Evolutionary conservation across 2,113 vertebrate species (phyloP).

Genomic region (Natator depressus): DNA sequence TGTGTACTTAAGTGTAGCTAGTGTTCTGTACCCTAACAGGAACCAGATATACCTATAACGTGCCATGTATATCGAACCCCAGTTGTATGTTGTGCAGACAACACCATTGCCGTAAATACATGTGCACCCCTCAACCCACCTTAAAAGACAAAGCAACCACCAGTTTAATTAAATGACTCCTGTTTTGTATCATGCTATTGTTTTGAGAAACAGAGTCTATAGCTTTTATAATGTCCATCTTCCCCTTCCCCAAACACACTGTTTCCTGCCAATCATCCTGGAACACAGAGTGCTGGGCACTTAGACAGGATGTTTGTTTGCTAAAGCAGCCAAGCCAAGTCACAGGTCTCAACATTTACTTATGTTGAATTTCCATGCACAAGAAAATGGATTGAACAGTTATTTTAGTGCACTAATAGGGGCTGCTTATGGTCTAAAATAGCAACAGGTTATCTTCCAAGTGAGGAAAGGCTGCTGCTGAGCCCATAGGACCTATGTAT

Average conservation of each 20-base stretch:
- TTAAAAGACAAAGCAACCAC: background rate
- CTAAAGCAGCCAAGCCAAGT: constrained; percentile 70
- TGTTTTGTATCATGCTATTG: constrained; percentile 62
- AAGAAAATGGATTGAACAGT: constrained; percentile 66
- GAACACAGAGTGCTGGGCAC: constrained; percentile 76
- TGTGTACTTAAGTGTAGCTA: background rate
- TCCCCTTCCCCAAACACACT: constrained; percentile 71
- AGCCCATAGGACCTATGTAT: constrained; percentile 31
- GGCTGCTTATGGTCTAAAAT: constrained; percentile 69
- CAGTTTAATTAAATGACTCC: constrained; percentile 29
- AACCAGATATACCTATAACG: background rate
- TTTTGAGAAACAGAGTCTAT: constrained; percentile 68
- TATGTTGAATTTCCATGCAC: constrained; percentile 61
- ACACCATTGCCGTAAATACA: background rate
- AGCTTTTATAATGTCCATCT: constrained; percentile 62
- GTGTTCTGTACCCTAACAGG: background rate
- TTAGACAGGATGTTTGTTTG: constrained; percentile 83
- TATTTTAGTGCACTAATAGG: constrained; percentile 71
- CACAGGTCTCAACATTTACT: constrained; percentile 74
- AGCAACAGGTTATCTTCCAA: constrained; percentile 70
- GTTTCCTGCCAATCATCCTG: constrained; percentile 82
- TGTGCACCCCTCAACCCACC: rapidly evolving
- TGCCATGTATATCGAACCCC: background rate
- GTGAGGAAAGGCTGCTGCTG: constrained; percentile 46
- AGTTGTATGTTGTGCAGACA: background rate